phyloP scores from a whole-genome alignment of 2,113 vertebrate species.

The Anarhynchus alexandrinus region DNA sequence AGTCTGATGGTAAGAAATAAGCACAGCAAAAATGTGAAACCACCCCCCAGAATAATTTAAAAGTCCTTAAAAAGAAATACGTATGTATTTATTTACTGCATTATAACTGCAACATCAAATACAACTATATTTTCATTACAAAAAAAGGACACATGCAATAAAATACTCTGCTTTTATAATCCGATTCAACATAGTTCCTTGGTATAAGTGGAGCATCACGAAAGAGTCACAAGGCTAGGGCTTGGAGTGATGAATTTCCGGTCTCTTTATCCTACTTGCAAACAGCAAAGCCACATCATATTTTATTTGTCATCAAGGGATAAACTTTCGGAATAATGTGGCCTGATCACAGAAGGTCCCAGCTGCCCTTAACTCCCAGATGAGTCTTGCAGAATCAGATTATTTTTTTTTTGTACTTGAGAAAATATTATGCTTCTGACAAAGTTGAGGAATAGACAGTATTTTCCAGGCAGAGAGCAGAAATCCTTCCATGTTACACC shows the following conservation, averaged over 20 bases:
- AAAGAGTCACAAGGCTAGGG: background rate
- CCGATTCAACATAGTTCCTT: background rate
- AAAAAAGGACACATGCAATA: slow-evolving; percentile 34
- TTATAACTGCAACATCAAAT: background rate
- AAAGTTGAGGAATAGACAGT: background rate
- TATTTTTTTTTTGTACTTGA: background rate
- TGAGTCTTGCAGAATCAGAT: background rate
- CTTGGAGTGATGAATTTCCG: slow-evolving; percentile 16
- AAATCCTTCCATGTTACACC: slow-evolving; percentile 4
- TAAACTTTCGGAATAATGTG: background rate
- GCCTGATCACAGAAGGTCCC: background rate
- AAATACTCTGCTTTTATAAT: slow-evolving; percentile 6
- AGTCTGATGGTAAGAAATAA: background rate
- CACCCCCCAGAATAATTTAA: background rate
- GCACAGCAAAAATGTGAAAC: background rate
- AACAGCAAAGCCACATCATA: slow-evolving; percentile 11
- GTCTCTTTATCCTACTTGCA: background rate
- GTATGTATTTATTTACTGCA: slow-evolving; percentile 41
- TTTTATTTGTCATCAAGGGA: background rate
- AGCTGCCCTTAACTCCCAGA: background rate
- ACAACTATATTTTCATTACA: background rate
- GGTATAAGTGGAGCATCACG: background rate
- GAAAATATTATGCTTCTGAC: background rate
- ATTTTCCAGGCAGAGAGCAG: slow-evolving; percentile 30
- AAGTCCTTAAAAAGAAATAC: slow-evolving; percentile 37